Conservation (phyloP, 92 coral and sea anemone species). For the Pocillopora grandis region DNA sequence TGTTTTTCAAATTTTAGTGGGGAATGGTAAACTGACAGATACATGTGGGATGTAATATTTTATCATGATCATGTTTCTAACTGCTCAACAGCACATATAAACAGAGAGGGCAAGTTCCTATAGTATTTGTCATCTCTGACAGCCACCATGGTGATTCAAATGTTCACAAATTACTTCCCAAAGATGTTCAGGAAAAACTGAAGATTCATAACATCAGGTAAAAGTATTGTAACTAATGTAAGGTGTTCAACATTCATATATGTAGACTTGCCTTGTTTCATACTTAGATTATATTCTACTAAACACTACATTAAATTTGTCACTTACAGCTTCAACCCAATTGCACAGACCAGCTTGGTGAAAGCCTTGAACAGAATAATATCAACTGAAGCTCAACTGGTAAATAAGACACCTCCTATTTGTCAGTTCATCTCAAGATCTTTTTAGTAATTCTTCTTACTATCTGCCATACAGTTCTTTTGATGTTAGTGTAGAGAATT, state of each 20-base stretch:
- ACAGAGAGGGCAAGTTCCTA: constrained; percentile 82
- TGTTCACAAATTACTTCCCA: constrained; percentile 84
- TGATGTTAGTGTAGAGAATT: no score
- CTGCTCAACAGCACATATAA: constrained; percentile 60
- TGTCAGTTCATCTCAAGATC: no score
- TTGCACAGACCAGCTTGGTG: constrained; percentile 90
- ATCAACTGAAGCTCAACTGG: constrained; percentile 78
- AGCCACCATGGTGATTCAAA: constrained; percentile 88
- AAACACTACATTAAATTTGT: not conserved
- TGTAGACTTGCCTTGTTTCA: no score
- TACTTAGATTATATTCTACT: no score
- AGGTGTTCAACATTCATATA: no score
- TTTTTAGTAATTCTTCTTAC: no score
- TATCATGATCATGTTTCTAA: not conserved
- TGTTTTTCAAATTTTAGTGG: no score
- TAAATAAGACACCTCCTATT: not conserved
- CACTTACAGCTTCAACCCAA: constrained; percentile 86
- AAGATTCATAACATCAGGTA: constrained; percentile 80
- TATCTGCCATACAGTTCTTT: no score
- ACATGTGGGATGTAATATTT: not conserved
- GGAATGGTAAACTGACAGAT: not conserved
- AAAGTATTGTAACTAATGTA: no score
- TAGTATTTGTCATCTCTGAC: constrained; percentile 90
- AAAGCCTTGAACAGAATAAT: constrained; percentile 79
- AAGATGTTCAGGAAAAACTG: constrained; percentile 65